These are phyloP conservation scores for Anolis apletophallus DNA, from an alignment of 2,797 vertebrate genomes.

Conservation along the genomic window DNA sequence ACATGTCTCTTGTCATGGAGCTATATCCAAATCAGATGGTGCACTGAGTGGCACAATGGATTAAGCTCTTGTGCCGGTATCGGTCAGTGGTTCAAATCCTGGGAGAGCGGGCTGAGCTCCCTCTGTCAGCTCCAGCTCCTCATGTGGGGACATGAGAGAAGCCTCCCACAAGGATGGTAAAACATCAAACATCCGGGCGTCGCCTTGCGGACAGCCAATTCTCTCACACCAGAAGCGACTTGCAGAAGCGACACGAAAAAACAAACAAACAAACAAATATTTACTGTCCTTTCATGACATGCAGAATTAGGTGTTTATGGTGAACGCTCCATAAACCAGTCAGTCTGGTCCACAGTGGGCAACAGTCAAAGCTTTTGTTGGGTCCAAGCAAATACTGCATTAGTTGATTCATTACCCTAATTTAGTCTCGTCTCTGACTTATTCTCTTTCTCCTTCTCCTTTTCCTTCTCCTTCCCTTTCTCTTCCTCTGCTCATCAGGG, in stretches of 20 bases:
- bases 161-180: no score
- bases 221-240: no score
- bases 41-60: no score
- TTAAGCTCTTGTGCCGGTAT: no score
- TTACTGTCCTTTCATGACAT: neutral
- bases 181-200: no score
- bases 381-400: neutral
- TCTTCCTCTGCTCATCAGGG: neutral
- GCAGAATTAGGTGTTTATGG: neutral
- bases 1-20: neutral
- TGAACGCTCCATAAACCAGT: no score
- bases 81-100: no score
- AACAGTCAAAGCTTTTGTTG: neutral
- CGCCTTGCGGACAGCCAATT: no score
- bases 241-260: no score
- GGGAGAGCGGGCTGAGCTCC: no score
- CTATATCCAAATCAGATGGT: neutral
- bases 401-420: constrained; percentile 2
- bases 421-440: neutral
- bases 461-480: neutral
- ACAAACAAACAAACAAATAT: neutral
- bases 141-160: no score
- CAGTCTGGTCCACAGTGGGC: neutral
- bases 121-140: no score
- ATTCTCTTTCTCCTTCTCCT: neutral